A percentile compares a stretch with the other conserved stretches of the same genome.
Conservation (phyloP, 35 echinoderm and acorn worm species). For the Amphiura filiformis region DNA sequence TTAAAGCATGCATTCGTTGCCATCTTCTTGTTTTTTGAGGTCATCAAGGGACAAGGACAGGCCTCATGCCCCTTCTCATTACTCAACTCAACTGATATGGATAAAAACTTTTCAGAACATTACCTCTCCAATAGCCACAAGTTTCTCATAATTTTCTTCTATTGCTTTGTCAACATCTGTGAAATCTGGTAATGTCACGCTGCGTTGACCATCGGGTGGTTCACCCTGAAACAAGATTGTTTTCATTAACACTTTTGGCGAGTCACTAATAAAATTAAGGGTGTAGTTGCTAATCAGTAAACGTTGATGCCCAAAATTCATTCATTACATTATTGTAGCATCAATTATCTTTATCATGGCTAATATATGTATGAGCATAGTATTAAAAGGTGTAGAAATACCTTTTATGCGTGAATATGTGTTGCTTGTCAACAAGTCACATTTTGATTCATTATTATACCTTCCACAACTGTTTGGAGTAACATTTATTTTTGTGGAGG, state of each 20-base stretch:
- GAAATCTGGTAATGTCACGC: slow-evolving; percentile 53
- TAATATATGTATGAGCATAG: neutral
- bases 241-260: neutral
- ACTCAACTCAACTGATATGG: neutral
- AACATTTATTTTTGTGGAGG: too few species aligned
- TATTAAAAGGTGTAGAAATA: neutral
- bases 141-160: slow-evolving; percentile 49
- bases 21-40: too few species aligned
- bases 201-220: slow-evolving; percentile 42
- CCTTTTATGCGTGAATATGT: neutral
- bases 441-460: neutral
- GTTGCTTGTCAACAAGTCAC: neutral
- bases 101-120: neutral
- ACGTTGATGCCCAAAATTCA: neutral
- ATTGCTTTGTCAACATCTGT: slow-evolving; percentile 46
- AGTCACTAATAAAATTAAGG: too few species aligned
- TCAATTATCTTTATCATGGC: neutral
- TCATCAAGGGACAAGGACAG: too few species aligned
- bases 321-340: neutral
- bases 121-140: slow-evolving; percentile 92
- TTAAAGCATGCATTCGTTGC: too few species aligned
- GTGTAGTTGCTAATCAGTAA: too few species aligned
- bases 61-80: too few species aligned
- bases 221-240: slow-evolving; percentile 30
- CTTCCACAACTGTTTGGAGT: neutral